A percentile compares a stretch with the other conserved stretches of the same genome.
Evolutionary conservation across 1,140 invertebrate genomes (phyloP).

Genomic region (Cydia pomonella): DNA sequence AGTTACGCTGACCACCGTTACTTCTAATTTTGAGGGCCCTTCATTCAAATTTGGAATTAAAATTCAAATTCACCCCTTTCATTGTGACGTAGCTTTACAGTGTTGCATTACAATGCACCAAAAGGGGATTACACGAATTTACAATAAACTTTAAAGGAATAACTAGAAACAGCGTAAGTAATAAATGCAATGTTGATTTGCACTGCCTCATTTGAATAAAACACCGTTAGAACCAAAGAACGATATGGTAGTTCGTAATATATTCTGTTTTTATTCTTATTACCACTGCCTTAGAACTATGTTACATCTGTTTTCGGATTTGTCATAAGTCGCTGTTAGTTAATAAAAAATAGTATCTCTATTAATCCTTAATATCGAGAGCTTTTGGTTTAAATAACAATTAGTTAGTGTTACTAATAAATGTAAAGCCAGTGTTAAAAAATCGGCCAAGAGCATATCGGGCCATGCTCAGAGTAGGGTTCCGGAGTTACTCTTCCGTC

Average conservation of each 20-base stretch:
- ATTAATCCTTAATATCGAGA: slow-evolving; percentile 20
- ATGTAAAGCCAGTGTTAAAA: slow-evolving; percentile 10
- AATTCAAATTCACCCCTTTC: slow-evolving; percentile 53
- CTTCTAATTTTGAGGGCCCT: slow-evolving; percentile 52
- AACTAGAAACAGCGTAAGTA: slow-evolving; percentile 6
- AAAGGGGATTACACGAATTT: slow-evolving; percentile 24
- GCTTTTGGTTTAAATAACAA: slow-evolving; percentile 24
- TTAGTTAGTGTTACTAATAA: slow-evolving; percentile 22
- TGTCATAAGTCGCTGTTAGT: neutral
- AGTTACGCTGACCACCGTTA: slow-evolving; percentile 58
- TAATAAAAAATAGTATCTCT: neutral
- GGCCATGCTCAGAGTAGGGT: too few species aligned
- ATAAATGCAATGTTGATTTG: slow-evolving; percentile 32
- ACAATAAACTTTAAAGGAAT: slow-evolving; percentile 25
- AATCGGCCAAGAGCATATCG: too few species aligned
- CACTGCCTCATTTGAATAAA: slow-evolving; percentile 12
- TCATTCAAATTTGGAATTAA: slow-evolving; percentile 54
- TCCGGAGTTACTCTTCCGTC: too few species aligned
- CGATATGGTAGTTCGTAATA: neutral
- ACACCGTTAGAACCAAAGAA: neutral
- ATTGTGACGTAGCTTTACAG: slow-evolving; percentile 41
- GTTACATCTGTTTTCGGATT: neutral
- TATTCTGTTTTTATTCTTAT: neutral
- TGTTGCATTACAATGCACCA: slow-evolving; percentile 45
- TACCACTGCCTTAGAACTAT: neutral